Evolutionary conservation across 2,797 vertebrate species (phyloP).

Genomic region (Paguma larvata): DNA sequence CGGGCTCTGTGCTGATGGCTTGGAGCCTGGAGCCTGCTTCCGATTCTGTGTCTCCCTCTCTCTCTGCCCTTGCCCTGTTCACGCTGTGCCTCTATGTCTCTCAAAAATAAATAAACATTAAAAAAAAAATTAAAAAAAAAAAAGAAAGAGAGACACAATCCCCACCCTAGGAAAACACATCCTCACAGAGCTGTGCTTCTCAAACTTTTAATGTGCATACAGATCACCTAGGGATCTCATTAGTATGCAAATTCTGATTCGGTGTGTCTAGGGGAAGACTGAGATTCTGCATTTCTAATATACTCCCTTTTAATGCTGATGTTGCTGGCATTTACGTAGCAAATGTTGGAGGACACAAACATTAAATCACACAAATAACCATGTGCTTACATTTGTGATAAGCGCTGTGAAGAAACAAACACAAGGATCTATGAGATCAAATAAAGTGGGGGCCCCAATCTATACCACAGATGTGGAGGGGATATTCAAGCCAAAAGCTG

Average conservation of each 20-base stretch:
- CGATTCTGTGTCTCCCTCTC: too few relatives aligned
- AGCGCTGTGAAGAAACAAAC: neutral
- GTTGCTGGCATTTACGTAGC: constrained; percentile 19
- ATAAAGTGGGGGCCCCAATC: neutral
- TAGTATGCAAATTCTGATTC: constrained; percentile 26
- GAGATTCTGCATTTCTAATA: constrained; percentile 27
- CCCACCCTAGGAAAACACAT: neutral
- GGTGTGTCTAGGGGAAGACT: neutral
- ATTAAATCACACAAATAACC: neutral
- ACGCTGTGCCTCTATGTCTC: too few relatives aligned
- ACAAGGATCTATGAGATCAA: neutral
- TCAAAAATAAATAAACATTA: too few relatives aligned
- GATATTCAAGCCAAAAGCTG: neutral
- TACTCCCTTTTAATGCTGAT: neutral
- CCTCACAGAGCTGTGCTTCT: neutral
- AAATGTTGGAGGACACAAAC: neutral
- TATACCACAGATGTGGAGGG: neutral
- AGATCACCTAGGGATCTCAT: neutral
- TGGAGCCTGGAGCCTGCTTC: too few relatives aligned
- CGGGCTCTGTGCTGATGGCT: too few relatives aligned
- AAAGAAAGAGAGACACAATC: neutral
- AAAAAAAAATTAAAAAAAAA: too few relatives aligned
- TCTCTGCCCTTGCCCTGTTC: too few relatives aligned
- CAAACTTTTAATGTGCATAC: neutral
- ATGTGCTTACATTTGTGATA: neutral